phyloP scores from a whole-genome alignment of 2,113 vertebrate species.

The Vireo altiloquus region DNA sequence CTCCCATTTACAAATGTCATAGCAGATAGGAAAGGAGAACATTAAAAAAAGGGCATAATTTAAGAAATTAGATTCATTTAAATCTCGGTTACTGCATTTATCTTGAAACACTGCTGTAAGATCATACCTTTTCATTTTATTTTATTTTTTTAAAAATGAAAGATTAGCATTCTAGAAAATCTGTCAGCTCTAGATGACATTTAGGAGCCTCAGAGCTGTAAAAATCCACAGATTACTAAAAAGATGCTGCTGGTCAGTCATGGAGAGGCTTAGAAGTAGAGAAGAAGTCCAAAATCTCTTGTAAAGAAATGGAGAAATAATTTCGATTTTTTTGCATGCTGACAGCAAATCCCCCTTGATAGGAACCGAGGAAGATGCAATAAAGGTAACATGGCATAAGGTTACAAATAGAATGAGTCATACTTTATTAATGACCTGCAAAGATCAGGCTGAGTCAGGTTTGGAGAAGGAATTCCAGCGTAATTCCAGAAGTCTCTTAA shows the following conservation, averaged over 20 bases:
- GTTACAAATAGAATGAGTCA: slow-evolving; percentile 41
- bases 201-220: background rate
- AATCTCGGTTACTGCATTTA: background rate
- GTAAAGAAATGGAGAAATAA: background rate
- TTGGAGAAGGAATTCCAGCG: background rate
- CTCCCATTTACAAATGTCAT: background rate
- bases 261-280: background rate
- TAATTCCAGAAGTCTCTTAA: background rate
- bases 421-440: slow-evolving; percentile 65
- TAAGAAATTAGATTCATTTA: background rate
- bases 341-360: background rate
- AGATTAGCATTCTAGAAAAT: background rate
- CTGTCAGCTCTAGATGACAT: background rate
- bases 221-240: background rate
- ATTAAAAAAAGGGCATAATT: background rate
- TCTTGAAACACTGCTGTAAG: background rate
- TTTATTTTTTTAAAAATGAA: background rate
- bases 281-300: background rate
- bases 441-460: background rate
- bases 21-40: background rate
- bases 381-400: background rate
- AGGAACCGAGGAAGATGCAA: background rate
- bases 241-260: background rate
- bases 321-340: background rate
- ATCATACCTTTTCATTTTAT: background rate